Evolutionary conservation across 2,797 vertebrate species (phyloP).

Genomic region (Anabacerthia variegaticeps): DNA sequence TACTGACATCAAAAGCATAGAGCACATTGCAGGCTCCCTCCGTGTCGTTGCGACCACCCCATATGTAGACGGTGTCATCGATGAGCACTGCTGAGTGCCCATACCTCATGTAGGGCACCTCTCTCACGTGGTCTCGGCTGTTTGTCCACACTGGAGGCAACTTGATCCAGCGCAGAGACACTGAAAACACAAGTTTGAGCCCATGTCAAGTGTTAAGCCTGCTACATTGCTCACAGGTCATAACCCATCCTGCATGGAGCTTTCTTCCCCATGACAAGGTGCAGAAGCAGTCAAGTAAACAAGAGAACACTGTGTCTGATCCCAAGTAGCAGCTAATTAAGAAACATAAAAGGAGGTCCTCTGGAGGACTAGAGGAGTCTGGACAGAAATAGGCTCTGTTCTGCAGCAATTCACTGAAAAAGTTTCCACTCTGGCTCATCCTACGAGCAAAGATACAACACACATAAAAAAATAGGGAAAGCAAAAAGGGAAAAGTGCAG

Average conservation of each 20-base stretch:
- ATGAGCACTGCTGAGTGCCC: constrained; percentile 97
- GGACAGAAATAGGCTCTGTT: background rate
- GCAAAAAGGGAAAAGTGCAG: background rate
- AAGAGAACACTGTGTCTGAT: background rate
- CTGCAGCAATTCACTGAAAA: background rate
- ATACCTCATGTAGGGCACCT: constrained; percentile 98
- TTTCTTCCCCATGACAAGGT: background rate
- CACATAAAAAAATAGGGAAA: background rate
- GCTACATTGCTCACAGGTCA: background rate
- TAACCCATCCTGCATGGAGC: accelerated
- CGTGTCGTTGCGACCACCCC: constrained; percentile 97
- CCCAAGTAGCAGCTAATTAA: background rate
- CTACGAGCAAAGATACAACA: background rate
- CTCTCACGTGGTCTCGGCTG: constrained; percentile 84
- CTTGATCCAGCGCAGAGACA: constrained; percentile 96
- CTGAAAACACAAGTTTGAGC: constrained; percentile 73
- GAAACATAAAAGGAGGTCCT: background rate
- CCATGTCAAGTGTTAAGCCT: background rate
- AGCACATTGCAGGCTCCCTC: constrained; percentile 98
- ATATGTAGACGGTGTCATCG: constrained; percentile 94
- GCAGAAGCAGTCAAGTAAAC: background rate
- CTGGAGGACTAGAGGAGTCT: background rate
- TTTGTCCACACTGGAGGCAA: constrained; percentile 88
- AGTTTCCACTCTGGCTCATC: background rate
- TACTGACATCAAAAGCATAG: constrained; percentile 96